A percentile compares a stretch with the other conserved stretches of the same genome.
These are phyloP conservation scores for Acanthopagrus latus DNA, from an alignment of 2,797 vertebrate species.

Conservation along the genomic window DNA sequence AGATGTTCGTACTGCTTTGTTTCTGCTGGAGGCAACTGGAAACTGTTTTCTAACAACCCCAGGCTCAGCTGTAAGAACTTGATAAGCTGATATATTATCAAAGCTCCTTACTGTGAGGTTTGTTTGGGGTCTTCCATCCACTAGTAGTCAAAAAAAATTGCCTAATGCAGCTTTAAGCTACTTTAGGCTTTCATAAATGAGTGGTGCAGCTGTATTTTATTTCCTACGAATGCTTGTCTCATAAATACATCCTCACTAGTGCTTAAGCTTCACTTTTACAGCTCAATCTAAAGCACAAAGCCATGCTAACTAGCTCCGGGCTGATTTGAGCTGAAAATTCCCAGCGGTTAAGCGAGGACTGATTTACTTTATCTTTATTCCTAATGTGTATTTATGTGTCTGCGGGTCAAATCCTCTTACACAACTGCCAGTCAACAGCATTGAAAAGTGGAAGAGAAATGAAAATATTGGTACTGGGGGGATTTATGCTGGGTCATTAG, in stretches of 20 bases:
- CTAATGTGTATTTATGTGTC: constrained; percentile 72
- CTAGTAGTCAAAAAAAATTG: constrained; percentile 25
- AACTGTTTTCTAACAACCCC: constrained; percentile 40
- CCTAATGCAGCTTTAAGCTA: constrained; percentile 59
- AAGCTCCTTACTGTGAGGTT: constrained; percentile 17
- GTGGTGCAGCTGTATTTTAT: constrained; percentile 47
- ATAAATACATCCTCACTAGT: constrained; percentile 61
- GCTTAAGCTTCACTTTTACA: constrained; percentile 61
- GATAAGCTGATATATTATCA: constrained; percentile 30
- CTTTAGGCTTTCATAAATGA: constrained; percentile 54
- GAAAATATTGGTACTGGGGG: constrained; percentile 2
- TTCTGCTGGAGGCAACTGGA: constrained; percentile 34
- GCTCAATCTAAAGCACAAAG: constrained; percentile 63
- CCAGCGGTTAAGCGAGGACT: constrained; percentile 51
- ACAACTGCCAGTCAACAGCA: constrained; percentile 52
- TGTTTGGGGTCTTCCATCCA: constrained; percentile 17
- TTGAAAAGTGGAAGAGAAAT: constrained; percentile 26
- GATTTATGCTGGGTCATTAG: constrained; percentile 18
- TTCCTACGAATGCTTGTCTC: constrained; percentile 59
- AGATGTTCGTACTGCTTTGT: constrained; percentile 8
- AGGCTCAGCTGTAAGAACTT: constrained; percentile 17
- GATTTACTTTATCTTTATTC: constrained; percentile 58
- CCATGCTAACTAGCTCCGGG: constrained; percentile 58
- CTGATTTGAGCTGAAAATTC: constrained; percentile 55
- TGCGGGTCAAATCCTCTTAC: constrained; percentile 70